phyloP scores from a whole-genome alignment of 2,888 invertebrate species.

The Cosmia trapezina region DNA sequence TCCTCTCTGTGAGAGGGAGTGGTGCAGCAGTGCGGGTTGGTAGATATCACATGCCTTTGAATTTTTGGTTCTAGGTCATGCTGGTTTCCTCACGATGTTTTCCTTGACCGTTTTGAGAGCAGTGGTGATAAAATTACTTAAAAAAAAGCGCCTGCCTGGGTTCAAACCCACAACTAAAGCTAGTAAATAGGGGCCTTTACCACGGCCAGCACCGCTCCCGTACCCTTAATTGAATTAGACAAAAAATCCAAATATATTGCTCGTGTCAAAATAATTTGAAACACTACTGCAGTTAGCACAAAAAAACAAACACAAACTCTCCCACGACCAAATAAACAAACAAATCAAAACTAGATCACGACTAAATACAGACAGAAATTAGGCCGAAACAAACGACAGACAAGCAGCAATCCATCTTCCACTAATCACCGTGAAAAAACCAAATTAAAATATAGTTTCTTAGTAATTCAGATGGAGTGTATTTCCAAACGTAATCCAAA shows the following conservation, averaged over 20 bases:
- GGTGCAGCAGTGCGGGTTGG: no score
- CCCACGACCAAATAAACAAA: constrained; percentile 38
- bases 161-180: no score
- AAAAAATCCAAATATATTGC: neutral
- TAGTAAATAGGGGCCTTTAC: no score
- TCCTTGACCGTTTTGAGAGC: no score
- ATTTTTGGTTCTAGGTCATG: no score
- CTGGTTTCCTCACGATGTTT: no score
- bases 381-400: constrained; percentile 30
- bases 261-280: neutral
- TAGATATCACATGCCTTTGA: no score
- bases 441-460: constrained; percentile 57
- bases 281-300: neutral
- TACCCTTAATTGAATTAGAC: no score
- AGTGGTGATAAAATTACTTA: no score
- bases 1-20: no score
- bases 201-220: no score
- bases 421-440: constrained; percentile 61
- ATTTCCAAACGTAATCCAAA: constrained; percentile 55
- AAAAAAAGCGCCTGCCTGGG: no score
- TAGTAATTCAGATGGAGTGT: constrained; percentile 49
- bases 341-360: constrained; percentile 48
- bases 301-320: neutral
- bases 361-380: constrained; percentile 32
- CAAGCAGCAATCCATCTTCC: constrained; percentile 48